A percentile compares a stretch with the other conserved stretches of the same genome.
These are phyloP conservation scores for Aleiodes leptofemur DNA, from an alignment of 2,888 invertebrate species.

Conservation along the genomic window DNA sequence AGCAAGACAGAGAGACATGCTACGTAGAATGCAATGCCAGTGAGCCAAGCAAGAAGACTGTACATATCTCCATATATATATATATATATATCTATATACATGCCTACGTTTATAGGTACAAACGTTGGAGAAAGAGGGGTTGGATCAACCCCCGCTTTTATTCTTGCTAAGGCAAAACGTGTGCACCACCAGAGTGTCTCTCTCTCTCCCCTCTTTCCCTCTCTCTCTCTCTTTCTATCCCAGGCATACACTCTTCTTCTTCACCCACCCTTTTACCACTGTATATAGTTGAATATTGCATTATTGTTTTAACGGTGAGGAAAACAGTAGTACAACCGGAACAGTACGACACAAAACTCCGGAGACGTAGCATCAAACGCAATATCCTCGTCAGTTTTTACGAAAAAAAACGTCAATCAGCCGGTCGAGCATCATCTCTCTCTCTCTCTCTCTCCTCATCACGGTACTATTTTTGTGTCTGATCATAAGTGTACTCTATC, in stretches of 20 bases:
- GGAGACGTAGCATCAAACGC: conserved; percentile 33
- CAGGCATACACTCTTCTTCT: conserved; percentile 39
- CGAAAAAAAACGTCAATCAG: neutral
- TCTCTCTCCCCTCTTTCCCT: conserved; percentile 40
- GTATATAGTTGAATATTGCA: conserved; percentile 75
- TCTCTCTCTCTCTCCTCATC: too few species aligned
- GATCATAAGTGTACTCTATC: neutral
- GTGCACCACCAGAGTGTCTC: conserved; percentile 4
- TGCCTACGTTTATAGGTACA: conserved; percentile 49
- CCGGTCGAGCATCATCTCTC: too few species aligned
- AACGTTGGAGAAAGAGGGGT: conserved; percentile 9
- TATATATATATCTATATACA: conserved; percentile 34
- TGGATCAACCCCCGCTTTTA: conserved; percentile 35
- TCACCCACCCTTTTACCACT: conserved; percentile 52
- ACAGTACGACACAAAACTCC: conserved; percentile 48
- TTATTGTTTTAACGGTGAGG: conserved; percentile 74
- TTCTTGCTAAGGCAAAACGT: conserved; percentile 28
- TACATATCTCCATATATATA: conserved; percentile 50
- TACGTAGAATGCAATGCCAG: conserved; percentile 28
- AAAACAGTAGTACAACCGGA: conserved; percentile 66
- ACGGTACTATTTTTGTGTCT: conserved; percentile 1
- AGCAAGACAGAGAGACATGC: conserved; percentile 45
- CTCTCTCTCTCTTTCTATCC: conserved; percentile 37
- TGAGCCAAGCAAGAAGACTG: conserved; percentile 45
- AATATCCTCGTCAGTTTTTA: neutral